Percentiles rank a stretch among this genome's conserved stretches.
Evolutionary conservation across 2,888 invertebrate species (phyloP).

Genomic region (Acanthacorydalis orientalis): DNA sequence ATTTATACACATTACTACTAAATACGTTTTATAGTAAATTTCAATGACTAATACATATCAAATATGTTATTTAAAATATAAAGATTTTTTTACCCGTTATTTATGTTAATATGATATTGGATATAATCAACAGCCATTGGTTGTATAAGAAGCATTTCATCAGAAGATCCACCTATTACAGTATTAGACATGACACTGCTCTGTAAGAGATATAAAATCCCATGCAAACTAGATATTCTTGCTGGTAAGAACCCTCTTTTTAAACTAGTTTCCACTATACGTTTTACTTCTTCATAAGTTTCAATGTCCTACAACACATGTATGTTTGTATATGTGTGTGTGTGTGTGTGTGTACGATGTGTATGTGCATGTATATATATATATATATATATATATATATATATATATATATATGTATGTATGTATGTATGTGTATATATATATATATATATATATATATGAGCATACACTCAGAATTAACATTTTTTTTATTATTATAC

Average conservation of each 20-base stretch:
- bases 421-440: too few species aligned
- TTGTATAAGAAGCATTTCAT: conserved; percentile 32
- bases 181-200: conserved; percentile 30
- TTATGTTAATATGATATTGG: conserved; percentile 27
- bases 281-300: conserved; percentile 39
- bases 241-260: conserved; percentile 44
- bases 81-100: conserved; percentile 19
- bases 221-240: conserved; percentile 44
- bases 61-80: neutral
- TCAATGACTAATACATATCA: neutral
- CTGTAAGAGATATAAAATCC: conserved; percentile 48
- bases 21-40: neutral
- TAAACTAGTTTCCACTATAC: conserved; percentile 38
- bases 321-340: too few species aligned
- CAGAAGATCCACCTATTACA: conserved; percentile 26
- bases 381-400: too few species aligned
- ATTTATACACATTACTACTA: neutral
- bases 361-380: conserved; percentile 6
- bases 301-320: conserved; percentile 31
- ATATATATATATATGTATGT: too few species aligned
- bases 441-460: too few species aligned
- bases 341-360: too few species aligned
- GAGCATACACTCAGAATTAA: too few species aligned
- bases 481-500: too few species aligned
- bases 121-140: conserved; percentile 34